Conservation (phyloP, 2,113 vertebrate genomes). For the Syrmaticus mikado region DNA sequence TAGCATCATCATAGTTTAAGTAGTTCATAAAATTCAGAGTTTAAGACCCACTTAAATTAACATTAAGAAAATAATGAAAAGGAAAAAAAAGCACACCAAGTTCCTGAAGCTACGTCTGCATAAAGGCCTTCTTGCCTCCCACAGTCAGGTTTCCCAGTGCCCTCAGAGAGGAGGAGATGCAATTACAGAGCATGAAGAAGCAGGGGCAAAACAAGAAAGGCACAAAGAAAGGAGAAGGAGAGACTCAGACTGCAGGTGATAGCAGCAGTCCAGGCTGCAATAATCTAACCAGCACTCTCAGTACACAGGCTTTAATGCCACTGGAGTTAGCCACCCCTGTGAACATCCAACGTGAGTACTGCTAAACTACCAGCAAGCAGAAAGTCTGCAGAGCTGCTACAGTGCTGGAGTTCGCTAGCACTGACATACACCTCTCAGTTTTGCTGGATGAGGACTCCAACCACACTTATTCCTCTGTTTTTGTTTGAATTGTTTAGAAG, state of each 20-base stretch:
- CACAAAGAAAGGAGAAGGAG: background rate
- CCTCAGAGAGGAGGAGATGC: background rate
- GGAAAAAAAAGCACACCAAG: background rate
- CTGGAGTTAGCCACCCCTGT: background rate
- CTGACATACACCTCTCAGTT: conserved; percentile 13
- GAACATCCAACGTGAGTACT: background rate
- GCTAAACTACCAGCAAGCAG: background rate
- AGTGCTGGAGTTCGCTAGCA: conserved; percentile 43
- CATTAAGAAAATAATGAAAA: background rate
- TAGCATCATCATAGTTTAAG: background rate
- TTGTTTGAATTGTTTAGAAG: conserved; percentile 17
- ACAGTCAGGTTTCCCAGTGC: background rate
- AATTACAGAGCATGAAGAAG: background rate
- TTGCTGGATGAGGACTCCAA: background rate
- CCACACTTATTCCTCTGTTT: background rate
- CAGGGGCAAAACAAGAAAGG: background rate
- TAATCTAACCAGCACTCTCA: background rate
- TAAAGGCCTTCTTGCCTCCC: background rate
- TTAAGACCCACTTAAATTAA: background rate
- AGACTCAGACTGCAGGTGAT: background rate
- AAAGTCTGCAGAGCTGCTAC: conserved; percentile 24
- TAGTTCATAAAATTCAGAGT: background rate
- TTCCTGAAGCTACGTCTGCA: background rate
- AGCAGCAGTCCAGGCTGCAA: background rate
- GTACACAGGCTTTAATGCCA: background rate